Evolutionary conservation across 2,113 vertebrate species (phyloP), one percentile per base, ranked within the genome.

Genomic region (Alethe castanea): DNA sequence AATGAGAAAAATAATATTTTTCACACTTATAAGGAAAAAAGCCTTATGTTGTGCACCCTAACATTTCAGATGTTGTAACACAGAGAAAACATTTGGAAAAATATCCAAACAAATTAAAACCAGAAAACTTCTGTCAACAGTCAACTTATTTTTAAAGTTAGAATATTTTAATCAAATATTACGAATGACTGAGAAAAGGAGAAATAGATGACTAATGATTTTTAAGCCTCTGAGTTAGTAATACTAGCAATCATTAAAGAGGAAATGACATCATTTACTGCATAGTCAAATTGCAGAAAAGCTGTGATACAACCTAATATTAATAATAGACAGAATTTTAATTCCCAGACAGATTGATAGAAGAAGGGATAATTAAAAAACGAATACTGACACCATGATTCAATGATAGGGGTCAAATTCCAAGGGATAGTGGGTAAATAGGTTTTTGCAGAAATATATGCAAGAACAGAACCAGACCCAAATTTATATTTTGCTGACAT

Each of bases 41-140:
- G 1, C 0, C 9, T 86, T 52, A 60, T 66, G 31, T 8, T 31
- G 6, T 64, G 5, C 4, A 35, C 3, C 2, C 5, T 6, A 29
- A 3, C 35, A 45, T 50, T 86, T 86, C 64, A 66, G 35, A 36
- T 61, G 5, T 13, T 25, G 7, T 35, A 28, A 57, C 8, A 52
- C 15, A 47, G 35, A 59, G 14, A 9, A 16, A n/a, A 38, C 7
- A 35, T n/a, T 42, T 69, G 29, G 5, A 3, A 16, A 35, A 67
- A 56, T 64, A 6, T 11, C 1, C 3, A 15, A 52, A 25, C 0
- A 36, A 40, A 33, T 28, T 38, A 24, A 56, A 71, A 3, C 7
- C 19, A 44, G 16, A 31, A 65, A 29, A 29, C 1, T 3, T 45
- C 19, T 19, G 19, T 20, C 44, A 45, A 45, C 44, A 40, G 60